Conservation (phyloP, 1,140 invertebrate species). For the Atta cephalotes region DNA sequence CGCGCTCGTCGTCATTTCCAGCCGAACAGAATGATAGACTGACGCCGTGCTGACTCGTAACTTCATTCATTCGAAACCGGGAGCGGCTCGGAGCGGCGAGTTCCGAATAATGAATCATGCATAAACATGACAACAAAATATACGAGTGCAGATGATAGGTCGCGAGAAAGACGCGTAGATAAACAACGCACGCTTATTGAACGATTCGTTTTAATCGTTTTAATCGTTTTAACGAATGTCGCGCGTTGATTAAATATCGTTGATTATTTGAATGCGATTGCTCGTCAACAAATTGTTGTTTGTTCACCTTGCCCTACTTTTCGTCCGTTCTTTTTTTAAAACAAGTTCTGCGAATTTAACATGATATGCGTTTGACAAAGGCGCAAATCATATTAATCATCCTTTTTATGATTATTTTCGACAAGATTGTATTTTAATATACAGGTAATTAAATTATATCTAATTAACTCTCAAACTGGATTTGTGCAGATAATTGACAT, state of each 20-base stretch:
- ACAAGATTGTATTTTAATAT: neutral
- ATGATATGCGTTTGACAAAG: neutral
- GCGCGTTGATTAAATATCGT: neutral
- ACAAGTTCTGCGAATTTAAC: neutral
- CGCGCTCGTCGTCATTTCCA: constrained; percentile 11
- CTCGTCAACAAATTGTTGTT: neutral
- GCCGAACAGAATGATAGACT: neutral
- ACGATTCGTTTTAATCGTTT: neutral
- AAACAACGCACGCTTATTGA: neutral
- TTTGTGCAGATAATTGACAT: neutral
- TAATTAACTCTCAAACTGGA: neutral
- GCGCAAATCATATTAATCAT: neutral
- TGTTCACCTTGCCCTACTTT: neutral
- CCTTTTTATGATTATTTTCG: neutral
- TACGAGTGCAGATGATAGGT: neutral
- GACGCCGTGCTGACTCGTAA: constrained; percentile 34
- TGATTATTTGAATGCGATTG: neutral
- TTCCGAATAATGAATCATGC: constrained; percentile 40
- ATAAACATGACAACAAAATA: neutral
- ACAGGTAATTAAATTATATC: neutral
- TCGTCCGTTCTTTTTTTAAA: neutral
- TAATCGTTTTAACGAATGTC: too few species aligned
- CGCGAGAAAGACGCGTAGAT: neutral
- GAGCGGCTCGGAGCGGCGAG: neutral
- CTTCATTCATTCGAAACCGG: neutral